These are phyloP conservation scores for Rutpela maculata DNA, from an alignment of 2,888 invertebrate species.

Conservation along the genomic window DNA sequence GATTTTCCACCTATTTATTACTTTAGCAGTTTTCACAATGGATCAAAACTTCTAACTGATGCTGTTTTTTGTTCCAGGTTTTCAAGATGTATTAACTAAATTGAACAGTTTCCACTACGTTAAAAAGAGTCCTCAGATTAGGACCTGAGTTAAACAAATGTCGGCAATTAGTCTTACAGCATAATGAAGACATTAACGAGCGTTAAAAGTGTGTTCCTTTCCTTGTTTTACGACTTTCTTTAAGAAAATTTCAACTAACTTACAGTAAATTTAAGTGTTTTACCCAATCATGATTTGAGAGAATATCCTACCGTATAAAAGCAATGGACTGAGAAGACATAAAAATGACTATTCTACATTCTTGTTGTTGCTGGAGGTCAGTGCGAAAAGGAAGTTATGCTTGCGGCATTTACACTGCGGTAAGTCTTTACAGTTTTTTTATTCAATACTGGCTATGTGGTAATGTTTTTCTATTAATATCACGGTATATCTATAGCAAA, in stretches of 20 bases:
- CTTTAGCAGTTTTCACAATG: too few species aligned
- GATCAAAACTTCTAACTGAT: background rate
- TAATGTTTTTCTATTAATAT: too few species aligned
- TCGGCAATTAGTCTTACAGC: constrained; percentile 36
- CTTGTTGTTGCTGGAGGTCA: constrained; percentile 87
- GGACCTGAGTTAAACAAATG: constrained; percentile 39
- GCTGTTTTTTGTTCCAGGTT: constrained; percentile 18
- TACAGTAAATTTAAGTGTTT: constrained; percentile 23
- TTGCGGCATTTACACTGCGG: constrained; percentile 83
- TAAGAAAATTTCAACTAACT: constrained; percentile 14
- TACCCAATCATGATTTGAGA: constrained; percentile 22
- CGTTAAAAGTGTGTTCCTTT: constrained; percentile 40
- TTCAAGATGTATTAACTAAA: background rate
- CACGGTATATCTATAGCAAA: too few species aligned
- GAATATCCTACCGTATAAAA: background rate
- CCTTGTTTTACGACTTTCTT: constrained; percentile 23
- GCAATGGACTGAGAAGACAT: constrained; percentile 44
- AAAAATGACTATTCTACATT: constrained; percentile 83
- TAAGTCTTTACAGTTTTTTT: constrained; percentile 71
- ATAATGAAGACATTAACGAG: constrained; percentile 46
- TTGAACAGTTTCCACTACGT: background rate
- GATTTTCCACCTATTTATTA: too few species aligned
- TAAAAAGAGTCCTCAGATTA: constrained; percentile 38
- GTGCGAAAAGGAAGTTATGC: constrained; percentile 85
- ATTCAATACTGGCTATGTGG: background rate